These are phyloP conservation scores for Pyrgilauda ruficollis DNA, from an alignment of 2,113 vertebrate species.

Conservation along the genomic window DNA sequence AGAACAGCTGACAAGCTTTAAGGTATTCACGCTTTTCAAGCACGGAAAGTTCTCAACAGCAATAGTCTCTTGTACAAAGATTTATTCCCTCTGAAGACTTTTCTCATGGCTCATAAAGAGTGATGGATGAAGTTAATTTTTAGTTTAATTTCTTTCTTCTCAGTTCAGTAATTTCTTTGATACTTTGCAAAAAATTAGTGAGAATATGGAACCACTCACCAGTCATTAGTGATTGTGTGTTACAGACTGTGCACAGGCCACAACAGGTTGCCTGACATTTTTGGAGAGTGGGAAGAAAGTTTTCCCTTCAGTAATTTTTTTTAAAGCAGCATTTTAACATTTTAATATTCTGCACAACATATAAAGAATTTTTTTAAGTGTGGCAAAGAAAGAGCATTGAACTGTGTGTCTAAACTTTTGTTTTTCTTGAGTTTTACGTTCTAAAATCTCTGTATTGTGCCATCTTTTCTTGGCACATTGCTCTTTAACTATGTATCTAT, in stretches of 20 bases:
- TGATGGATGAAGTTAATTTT: slow-evolving; percentile 84
- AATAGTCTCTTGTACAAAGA: slow-evolving; percentile 63
- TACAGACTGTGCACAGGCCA: background rate
- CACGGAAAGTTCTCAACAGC: slow-evolving; percentile 54
- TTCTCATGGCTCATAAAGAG: slow-evolving; percentile 80
- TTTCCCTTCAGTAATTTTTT: background rate
- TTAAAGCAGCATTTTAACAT: background rate
- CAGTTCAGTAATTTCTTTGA: slow-evolving; percentile 75
- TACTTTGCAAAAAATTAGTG: slow-evolving; percentile 71
- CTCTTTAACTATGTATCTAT: background rate
- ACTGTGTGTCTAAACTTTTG: background rate
- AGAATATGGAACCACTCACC: slow-evolving; percentile 53
- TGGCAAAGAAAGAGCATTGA: background rate
- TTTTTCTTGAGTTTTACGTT: background rate
- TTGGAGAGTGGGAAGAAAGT: background rate
- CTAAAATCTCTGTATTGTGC: background rate
- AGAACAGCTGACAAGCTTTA: slow-evolving; percentile 48
- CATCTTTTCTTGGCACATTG: background rate
- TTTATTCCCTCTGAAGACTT: slow-evolving; percentile 72
- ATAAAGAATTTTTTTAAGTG: background rate
- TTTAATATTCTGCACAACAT: background rate
- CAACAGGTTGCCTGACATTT: background rate
- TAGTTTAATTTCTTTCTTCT: slow-evolving; percentile 78
- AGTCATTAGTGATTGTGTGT: slow-evolving; percentile 28
- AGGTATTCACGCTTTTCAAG: slow-evolving; percentile 60